These are phyloP conservation scores for Spodoptera littoralis DNA, from an alignment of 2,888 invertebrate species.

Conservation along the genomic window DNA sequence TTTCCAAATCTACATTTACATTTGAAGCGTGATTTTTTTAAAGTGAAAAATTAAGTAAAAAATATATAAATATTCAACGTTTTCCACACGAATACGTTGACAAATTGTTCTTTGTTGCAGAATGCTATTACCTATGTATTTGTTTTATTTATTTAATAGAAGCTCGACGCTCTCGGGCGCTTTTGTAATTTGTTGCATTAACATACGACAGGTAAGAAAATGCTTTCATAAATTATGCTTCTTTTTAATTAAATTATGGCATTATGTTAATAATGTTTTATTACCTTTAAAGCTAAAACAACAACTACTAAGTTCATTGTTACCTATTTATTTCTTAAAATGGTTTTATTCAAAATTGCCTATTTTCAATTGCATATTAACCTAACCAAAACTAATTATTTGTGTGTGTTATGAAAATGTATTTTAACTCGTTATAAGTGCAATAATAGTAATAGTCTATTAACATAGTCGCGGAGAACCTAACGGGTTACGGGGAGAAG, in stretches of 20 bases:
- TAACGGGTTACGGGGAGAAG: too few species aligned
- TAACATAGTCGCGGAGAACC: too few species aligned
- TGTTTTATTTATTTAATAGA: conserved; percentile 34
- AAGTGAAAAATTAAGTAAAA: conserved; percentile 40
- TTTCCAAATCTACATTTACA: conserved; percentile 27
- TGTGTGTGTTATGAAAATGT: too few species aligned
- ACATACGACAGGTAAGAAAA: conserved; percentile 9
- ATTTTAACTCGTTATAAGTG: too few species aligned
- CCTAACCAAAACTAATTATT: too few species aligned
- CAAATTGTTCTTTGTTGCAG: conserved; percentile 24
- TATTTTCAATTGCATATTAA: too few species aligned
- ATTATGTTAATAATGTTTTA: neutral
- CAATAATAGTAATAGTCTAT: too few species aligned
- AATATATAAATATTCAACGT: conserved; percentile 56
- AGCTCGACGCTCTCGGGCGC: conserved; percentile 10
- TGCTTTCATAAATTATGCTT: conserved; percentile 10
- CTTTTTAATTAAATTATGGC: conserved; percentile 7
- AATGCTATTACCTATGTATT: conserved; percentile 30
- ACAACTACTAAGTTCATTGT: too few species aligned
- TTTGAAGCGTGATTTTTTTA: conserved; percentile 39
- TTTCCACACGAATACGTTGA: conserved; percentile 27
- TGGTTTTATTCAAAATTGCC: too few species aligned
- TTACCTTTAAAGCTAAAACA: neutral
- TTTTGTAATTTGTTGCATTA: conserved; percentile 17
- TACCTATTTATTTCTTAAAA: too few species aligned